These are phyloP conservation scores for Mus pahari DNA, from an alignment of 2,113 vertebrate species.

Conservation along the genomic window DNA sequence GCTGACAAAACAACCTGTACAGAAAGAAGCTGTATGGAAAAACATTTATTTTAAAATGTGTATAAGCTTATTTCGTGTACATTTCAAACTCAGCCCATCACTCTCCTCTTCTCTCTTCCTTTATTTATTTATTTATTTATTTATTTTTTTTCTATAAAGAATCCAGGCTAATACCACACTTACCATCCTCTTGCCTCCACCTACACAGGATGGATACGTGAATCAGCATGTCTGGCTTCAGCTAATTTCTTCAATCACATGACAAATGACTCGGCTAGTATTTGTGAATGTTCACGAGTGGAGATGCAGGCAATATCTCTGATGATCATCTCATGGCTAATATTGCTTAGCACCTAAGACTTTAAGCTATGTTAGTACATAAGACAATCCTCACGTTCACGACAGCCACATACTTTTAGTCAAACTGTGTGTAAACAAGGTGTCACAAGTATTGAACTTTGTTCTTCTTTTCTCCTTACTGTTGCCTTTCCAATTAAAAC, in stretches of 20 bases:
- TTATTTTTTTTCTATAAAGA: not conserved
- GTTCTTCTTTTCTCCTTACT: not conserved
- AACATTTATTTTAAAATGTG: not conserved
- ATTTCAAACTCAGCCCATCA: slow-evolving; percentile 16
- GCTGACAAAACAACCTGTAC: not conserved
- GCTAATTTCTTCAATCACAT: not conserved
- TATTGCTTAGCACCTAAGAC: not conserved
- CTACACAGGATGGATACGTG: not conserved
- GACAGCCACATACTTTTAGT: not conserved
- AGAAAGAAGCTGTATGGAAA: not conserved
- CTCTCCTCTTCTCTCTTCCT: not conserved
- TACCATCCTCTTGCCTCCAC: not conserved
- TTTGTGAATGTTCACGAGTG: not conserved
- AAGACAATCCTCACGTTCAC: not conserved
- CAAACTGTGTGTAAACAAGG: not conserved
- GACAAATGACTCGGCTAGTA: not conserved
- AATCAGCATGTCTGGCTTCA: not conserved
- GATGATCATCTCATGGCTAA: not conserved
- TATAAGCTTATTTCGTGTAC: not conserved
- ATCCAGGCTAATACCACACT: not conserved
- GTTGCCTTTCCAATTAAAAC: not conserved
- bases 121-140: no score
- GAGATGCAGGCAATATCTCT: not conserved
- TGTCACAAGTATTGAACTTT: not conserved
- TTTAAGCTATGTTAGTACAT: not conserved